Base-by-base conservation (phyloP, 2,797 vertebrate genomes). In the Streptopelia turtur region DNA sequence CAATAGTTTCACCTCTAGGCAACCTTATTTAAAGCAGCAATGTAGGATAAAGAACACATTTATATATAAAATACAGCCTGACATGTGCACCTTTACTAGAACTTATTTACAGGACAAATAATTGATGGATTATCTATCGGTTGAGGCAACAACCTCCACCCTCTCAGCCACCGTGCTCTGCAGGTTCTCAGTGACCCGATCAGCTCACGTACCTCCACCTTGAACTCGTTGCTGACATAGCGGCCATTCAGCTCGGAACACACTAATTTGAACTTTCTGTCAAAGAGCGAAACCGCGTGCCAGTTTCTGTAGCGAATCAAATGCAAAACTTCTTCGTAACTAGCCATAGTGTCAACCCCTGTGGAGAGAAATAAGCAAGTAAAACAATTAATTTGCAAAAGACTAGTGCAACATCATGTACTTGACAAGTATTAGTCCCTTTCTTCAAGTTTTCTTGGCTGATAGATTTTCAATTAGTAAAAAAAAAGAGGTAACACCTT, bases 241-340 rank as follows among this genome's bases (percentile, higher is more conserved):
- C 99, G 99, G 0, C 99, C 99, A 16, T 99, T 99, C 64, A 99
- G 99, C 85, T 99, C 99, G 0, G 99, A 99, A 97, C 99, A 99
- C 85, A 99, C 97, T 66, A 99, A 97, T 76, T 99, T 99, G 97
- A 99, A 99, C 78, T 99, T 99, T 64, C 99, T 98, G 98, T 99
- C 99, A 10, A 99, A 99, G 83, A 99, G 98, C 4, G 99, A 98
- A 68, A 98, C 98, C 0, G 98, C 97, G 96, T 98, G 99, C 99
- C 99, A 99, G 98, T 99, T 99, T 92, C 99, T 98, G 96, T 99
- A 99, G 82, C 97, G 99, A 71, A 99, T 98, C 35, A 99, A 98
- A 86, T 99, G 99, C 92, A 99, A 94, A 23, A 98, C 98, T 94
- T 99, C 99, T 97, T 99, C 99, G 1, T 99, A 99, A 98, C 98